Base-by-base conservation (phyloP, 2,888 invertebrate genomes). In the Platycheirus rosarum region DNA sequence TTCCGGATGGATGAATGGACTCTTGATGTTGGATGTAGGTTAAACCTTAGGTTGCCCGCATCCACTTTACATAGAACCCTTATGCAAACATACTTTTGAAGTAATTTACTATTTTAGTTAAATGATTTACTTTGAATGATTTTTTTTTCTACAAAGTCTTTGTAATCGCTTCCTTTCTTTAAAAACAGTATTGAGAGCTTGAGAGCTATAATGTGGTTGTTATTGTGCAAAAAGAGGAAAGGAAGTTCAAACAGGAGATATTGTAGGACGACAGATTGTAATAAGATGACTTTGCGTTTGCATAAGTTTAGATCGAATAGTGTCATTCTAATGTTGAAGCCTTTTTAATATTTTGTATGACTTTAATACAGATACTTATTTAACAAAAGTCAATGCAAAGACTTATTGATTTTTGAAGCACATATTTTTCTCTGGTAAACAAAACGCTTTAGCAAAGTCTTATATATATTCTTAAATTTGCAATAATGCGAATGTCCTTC, bases 1-100 rank as follows among this genome's bases (percentile, higher is more conserved):
- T 73, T 73, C 40, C 29, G 49, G 46, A 57, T 82, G 63, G 62
- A 73, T 82, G 82, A 73, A 70, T 68, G 70, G 76, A 48, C 66
- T 60, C 46, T 40, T 66, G 60, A 76, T 71, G 76, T 71, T 55
- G 62, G 62, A 82, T 82, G 73, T 77, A 68, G 82, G 82, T 55
- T 63, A 68, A 57, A 57, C 57, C 53, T 48, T 53, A 14, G 18
- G 23, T 51, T 14, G 23, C 68, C 55, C 62, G 71, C 68, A 40
- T 16, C 51, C 40, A 16, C 62, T 14, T 42, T 9, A 13, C 23
- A 35, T 8, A 14, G 23, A 11, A n/a, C 48, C 40, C 18, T 18
- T 11, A 3, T 9, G 26, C 65, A 62, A 35, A 42, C 46, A 40
- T 29, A 35, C 18, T 35, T 51, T 8, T 60, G 40, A 73, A 20